phyloP scores from a whole-genome alignment of 2,797 vertebrate species.

The Nyctalus aviator region DNA sequence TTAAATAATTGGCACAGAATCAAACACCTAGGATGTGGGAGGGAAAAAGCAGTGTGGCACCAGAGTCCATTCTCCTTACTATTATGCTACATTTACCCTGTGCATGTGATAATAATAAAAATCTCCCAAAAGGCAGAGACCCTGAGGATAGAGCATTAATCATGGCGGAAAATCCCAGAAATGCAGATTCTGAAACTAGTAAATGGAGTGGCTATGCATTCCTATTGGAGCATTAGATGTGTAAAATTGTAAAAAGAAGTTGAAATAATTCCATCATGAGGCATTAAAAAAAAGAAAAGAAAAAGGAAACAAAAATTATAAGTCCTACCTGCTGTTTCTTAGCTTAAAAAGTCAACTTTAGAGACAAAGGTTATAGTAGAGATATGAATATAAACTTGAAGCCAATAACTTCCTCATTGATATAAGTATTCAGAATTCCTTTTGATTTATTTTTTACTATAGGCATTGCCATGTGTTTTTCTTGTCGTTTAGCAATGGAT shows the following conservation, averaged over 20 bases:
- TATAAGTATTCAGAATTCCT: background rate
- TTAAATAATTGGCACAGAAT: background rate
- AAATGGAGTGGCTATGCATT: background rate
- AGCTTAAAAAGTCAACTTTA: background rate
- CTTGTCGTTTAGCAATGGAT: background rate
- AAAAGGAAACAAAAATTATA: background rate
- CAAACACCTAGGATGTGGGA: background rate
- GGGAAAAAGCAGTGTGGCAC: background rate
- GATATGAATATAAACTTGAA: constrained; percentile 8
- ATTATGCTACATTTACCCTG: background rate
- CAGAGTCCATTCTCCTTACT: background rate
- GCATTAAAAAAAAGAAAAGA: background rate
- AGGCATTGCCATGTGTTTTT: background rate
- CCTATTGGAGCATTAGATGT: background rate
- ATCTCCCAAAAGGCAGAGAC: background rate
- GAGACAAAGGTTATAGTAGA: background rate
- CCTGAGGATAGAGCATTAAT: background rate
- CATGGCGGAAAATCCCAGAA: background rate
- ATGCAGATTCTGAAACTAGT: background rate
- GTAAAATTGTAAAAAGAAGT: constrained; percentile 40
- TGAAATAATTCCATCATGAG: background rate
- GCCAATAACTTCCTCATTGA: background rate
- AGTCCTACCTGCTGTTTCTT: background rate
- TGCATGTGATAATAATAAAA: background rate
- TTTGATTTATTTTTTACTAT: background rate